Evolutionary conservation across 92 coral and sea anemone genomes (phyloP).

Genomic region (Epizoanthus illoricatus): DNA sequence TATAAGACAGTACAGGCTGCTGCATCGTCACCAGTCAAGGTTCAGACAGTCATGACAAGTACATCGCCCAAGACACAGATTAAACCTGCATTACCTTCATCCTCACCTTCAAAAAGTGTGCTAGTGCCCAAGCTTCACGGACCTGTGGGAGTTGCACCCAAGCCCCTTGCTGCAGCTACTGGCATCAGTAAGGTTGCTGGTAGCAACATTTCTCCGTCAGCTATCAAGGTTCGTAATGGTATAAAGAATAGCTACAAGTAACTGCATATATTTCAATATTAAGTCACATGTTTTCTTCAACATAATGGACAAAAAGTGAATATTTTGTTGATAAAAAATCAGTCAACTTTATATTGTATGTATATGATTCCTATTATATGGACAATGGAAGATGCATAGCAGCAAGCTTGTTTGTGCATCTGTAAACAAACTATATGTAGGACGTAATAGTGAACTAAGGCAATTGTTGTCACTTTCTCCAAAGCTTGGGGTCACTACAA

Average conservation of each 20-base stretch:
- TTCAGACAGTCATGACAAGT: conserved; percentile 76
- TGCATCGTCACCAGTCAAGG: conserved; percentile 71
- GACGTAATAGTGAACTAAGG: too few relatives aligned
- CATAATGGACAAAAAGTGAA: too few relatives aligned
- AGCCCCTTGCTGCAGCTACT: conserved; percentile 19
- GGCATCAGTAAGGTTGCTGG: conserved; percentile 46
- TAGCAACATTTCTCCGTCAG: conserved; percentile 43
- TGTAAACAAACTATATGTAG: too few relatives aligned
- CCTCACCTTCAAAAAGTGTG: conserved; percentile 60
- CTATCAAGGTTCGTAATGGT: conserved; percentile 33
- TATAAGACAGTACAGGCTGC: conserved; percentile 74
- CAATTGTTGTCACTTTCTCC: not conserved
- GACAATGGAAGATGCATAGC: too few relatives aligned
- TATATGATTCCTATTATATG: too few relatives aligned
- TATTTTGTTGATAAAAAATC: too few relatives aligned
- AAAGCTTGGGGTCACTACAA: conserved; percentile 60
- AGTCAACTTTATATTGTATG: too few relatives aligned
- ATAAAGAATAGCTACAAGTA: not conserved
- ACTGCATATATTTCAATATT: too few relatives aligned
- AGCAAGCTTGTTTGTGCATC: not conserved
- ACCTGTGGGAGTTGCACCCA: conserved; percentile 32
- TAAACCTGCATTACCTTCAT: conserved; percentile 59
- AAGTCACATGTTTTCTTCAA: too few relatives aligned
- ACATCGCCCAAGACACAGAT: conserved; percentile 69
- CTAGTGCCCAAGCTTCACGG: conserved; percentile 74